Base-by-base conservation (phyloP, 1,140 invertebrate genomes). In the Riptortus pedestris region DNA sequence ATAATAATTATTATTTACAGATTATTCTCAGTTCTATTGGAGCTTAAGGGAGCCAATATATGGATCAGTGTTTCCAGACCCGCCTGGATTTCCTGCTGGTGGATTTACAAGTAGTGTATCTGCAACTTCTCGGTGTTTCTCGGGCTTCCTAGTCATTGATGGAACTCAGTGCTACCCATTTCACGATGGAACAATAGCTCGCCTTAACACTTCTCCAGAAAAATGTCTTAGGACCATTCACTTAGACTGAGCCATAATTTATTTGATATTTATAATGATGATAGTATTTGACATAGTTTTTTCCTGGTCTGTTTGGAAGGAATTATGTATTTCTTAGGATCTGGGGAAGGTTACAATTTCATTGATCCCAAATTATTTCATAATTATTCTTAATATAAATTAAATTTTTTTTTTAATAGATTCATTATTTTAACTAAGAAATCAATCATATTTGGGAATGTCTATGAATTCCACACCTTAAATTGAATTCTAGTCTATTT, bases 111-210 rank as follows among this genome's bases (percentile, higher is more conserved):
- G 76, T 33, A 83, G 81, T 38, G 80, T 97, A 22, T 80, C 81
- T 62, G 81, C 98, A 0, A 82, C 85, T 70, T 98, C 94, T 0
- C 82, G 91, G 62, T 98, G 96, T 79, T 89, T 88, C 66, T 93
- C 98, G 77, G 96, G 93, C 0, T 88, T 87, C 72, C 76, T 98
- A 12, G 95, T 98, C 0, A 84, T 99, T n/a, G 96, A 99, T 76
- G 96, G 96, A 20, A 92, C 93, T 60, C 85, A 96, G 9, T 93
- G 91, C 0, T 94, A 93, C 72, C 83, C 84, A 0, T 98, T 98
- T 75, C 97, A 97, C 76, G 91, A 96, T 73, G 96, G 96, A 2
- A 87, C 93, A 0, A 81, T 86, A 67, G 94, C 91, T 0, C 73
- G 85, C 22, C 74, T 99, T 12, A 88, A 95, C 76, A 85, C 89